phyloP scores from a whole-genome alignment of 2,797 vertebrate genomes.

The Selene dorsalis region DNA sequence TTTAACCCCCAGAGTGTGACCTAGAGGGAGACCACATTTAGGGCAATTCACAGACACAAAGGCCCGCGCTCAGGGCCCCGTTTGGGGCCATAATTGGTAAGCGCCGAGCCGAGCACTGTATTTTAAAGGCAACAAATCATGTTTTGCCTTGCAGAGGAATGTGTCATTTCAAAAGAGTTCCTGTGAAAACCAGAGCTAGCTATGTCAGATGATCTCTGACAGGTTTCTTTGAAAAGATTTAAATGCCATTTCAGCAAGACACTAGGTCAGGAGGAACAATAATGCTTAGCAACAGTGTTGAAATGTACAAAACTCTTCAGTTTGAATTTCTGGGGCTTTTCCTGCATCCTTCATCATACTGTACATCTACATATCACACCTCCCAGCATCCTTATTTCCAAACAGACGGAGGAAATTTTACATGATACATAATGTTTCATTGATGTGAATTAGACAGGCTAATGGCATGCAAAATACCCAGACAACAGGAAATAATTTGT shows the following conservation, averaged over 20 bases:
- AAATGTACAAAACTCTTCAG: slow-evolving; percentile 23
- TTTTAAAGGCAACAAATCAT: slow-evolving; percentile 73
- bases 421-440: background rate
- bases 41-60: slow-evolving; percentile 59
- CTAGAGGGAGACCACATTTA: slow-evolving; percentile 48
- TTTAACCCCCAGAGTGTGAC: slow-evolving; percentile 66
- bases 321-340: slow-evolving; percentile 25
- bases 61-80: slow-evolving; percentile 39
- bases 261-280: slow-evolving; percentile 22
- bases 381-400: background rate
- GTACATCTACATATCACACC: background rate
- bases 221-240: slow-evolving; percentile 56
- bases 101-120: slow-evolving; percentile 33
- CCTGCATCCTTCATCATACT: background rate
- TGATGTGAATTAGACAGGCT: slow-evolving; percentile 6
- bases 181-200: slow-evolving; percentile 42
- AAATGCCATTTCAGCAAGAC: slow-evolving; percentile 42
- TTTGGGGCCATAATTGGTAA: slow-evolving; percentile 67
- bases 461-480: background rate
- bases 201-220: slow-evolving; percentile 45
- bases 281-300: slow-evolving; percentile 11
- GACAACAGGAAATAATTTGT: slow-evolving; percentile 8
- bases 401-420: background rate
- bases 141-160: slow-evolving; percentile 67
- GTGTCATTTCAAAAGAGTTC: slow-evolving; percentile 73